Percentiles rank a stretch among this genome's conserved stretches.
phyloP scores from a whole-genome alignment of 1,140 invertebrate genomes.

The Nilaparvata lugens region DNA sequence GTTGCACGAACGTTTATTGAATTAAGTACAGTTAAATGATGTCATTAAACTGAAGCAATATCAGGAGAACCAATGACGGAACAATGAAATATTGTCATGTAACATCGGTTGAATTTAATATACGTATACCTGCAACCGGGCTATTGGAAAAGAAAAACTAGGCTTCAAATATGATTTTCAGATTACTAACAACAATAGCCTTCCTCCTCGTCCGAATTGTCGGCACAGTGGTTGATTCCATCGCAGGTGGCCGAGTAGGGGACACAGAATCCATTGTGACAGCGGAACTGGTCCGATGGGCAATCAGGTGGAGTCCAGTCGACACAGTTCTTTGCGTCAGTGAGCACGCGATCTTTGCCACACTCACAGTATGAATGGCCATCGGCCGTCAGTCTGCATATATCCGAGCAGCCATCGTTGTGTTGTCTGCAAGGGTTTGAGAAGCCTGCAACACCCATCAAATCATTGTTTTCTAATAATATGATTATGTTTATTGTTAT shows the following conservation, averaged over 20 bases:
- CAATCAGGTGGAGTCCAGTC: conserved; percentile 29
- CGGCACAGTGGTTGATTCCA: conserved; percentile 57
- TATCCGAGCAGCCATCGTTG: conserved; percentile 68
- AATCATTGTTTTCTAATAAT: conserved; percentile 21
- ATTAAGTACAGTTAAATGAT: no score
- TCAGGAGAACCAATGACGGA: no score
- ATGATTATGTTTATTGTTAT: background rate
- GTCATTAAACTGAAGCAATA: no score
- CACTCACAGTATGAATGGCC: conserved; percentile 55
- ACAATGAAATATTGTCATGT: no score
- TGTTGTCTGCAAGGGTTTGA: conserved; percentile 55
- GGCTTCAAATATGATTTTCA: no score
- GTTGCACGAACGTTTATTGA: no score
- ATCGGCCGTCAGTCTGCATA: conserved; percentile 46
- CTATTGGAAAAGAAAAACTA: no score
- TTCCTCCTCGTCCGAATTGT: conserved; percentile 60
- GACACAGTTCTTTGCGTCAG: conserved; percentile 46
- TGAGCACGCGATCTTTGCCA: conserved; percentile 39
- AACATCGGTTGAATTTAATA: no score
- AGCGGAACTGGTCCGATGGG: conserved; percentile 36
- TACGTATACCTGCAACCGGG: no score
- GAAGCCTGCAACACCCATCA: conserved; percentile 33
- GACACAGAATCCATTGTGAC: conserved; percentile 58
- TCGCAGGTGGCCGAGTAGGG: conserved; percentile 70
- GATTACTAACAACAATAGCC: conserved; percentile 26